Conservation (phyloP, 2,113 vertebrate genomes). For the Petromus typicus region DNA sequence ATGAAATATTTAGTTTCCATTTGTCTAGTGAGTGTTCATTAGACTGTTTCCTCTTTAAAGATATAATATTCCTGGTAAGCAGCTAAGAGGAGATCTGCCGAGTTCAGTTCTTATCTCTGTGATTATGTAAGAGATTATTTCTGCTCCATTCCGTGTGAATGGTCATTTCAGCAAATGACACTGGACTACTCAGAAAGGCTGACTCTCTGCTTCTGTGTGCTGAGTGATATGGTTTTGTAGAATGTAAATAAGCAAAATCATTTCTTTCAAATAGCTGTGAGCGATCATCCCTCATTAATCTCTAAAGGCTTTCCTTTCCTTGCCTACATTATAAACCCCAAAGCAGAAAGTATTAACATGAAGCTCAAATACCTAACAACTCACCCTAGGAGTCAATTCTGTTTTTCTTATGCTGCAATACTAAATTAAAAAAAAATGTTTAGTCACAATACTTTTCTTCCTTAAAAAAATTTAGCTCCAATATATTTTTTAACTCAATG, state of each 20-base stretch:
- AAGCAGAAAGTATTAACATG: neutral
- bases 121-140: neutral
- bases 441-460: neutral
- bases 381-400: neutral
- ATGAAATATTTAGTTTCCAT: neutral
- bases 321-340: constrained; percentile 42
- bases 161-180: constrained; percentile 51
- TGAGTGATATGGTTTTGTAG: constrained; percentile 34
- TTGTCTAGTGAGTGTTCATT: neutral
- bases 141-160: neutral
- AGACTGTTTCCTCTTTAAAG: constrained; percentile 44
- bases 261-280: constrained; percentile 69
- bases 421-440: neutral
- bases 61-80: neutral
- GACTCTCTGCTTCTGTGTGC: neutral
- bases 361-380: neutral
- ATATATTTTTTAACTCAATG: neutral
- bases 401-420: neutral
- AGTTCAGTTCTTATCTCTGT: neutral
- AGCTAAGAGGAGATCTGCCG: constrained; percentile 15
- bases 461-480: neutral
- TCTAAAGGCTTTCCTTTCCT: constrained; percentile 38
- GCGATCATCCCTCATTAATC: constrained; percentile 44
- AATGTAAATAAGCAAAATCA: constrained; percentile 61
- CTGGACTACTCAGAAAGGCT: neutral